Percentiles rank a stretch among this genome's conserved stretches.
These are phyloP conservation scores for Adoxophyes honmai DNA, from an alignment of 1,140 invertebrate genomes.

Conservation along the genomic window DNA sequence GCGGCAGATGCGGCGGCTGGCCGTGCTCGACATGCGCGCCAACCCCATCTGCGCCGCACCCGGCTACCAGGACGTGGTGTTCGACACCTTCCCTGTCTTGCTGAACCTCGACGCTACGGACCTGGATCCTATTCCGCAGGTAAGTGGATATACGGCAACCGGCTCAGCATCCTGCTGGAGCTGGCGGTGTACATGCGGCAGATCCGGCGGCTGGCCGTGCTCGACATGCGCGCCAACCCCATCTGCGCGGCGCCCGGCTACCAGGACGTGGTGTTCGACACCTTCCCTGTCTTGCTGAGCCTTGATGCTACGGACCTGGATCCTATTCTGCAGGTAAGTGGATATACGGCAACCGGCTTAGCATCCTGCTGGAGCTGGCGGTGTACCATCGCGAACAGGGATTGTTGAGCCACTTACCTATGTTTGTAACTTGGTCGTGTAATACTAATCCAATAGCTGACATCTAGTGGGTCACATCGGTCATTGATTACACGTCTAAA, in stretches of 20 bases:
- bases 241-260: slow-evolving; percentile 50
- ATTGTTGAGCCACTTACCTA: too few relatives aligned
- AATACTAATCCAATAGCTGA: too few relatives aligned
- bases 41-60: slow-evolving; percentile 53
- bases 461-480: too few relatives aligned
- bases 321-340: slow-evolving; percentile 51
- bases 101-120: slow-evolving; percentile 45
- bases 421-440: too few relatives aligned
- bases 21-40: slow-evolving; percentile 49
- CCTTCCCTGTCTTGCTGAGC: slow-evolving; percentile 45
- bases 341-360: slow-evolving; percentile 54
- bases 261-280: slow-evolving; percentile 50
- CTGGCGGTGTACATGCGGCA: slow-evolving; percentile 59
- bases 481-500: too few relatives aligned
- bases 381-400: too few relatives aligned
- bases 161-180: slow-evolving; percentile 44
- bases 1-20: slow-evolving; percentile 46
- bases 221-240: slow-evolving; percentile 61
- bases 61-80: slow-evolving; percentile 51
- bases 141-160: slow-evolving; percentile 60
- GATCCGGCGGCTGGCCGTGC: slow-evolving; percentile 39
- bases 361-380: slow-evolving; percentile 49
- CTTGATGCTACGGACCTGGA: slow-evolving; percentile 50
- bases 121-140: slow-evolving; percentile 52
- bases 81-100: slow-evolving; percentile 51